Percentiles rank a stretch among this genome's conserved stretches.
phyloP scores from a whole-genome alignment of 2,113 vertebrate species.

The Eulemur rufifrons region DNA sequence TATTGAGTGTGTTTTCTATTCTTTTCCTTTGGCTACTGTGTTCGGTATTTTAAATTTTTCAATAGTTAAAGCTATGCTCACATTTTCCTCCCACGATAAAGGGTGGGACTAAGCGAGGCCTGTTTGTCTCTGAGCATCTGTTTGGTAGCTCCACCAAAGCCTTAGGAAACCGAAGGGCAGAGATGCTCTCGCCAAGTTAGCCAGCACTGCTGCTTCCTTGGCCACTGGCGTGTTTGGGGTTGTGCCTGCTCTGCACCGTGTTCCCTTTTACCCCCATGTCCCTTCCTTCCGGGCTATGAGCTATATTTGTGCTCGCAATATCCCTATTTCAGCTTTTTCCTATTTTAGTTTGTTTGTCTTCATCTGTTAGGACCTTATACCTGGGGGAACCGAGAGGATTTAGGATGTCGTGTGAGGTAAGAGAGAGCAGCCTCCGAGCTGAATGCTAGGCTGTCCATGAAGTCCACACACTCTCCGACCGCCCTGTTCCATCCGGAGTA shows the following conservation, averaged over 20 bases:
- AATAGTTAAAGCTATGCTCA: neutral
- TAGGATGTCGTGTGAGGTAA: neutral
- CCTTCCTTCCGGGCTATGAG: neutral
- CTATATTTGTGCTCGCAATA: neutral
- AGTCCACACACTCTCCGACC: neutral
- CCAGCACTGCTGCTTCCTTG: neutral
- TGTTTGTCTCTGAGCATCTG: neutral
- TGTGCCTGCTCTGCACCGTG: neutral
- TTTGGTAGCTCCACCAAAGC: neutral
- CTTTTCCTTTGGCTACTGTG: neutral
- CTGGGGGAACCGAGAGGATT: neutral
- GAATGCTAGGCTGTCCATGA: accelerated
- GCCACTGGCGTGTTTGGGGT: neutral
- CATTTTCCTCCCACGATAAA: neutral
- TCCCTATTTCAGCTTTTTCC: neutral
- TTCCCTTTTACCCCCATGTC: neutral
- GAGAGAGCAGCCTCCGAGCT: neutral
- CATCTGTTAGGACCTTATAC: neutral
- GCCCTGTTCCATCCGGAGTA: neutral
- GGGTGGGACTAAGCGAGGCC: neutral
- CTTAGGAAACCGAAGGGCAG: neutral
- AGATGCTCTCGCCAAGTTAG: too few relatives aligned
- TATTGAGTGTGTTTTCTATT: neutral
- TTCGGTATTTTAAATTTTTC: constrained; percentile 8
- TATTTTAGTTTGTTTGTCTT: neutral